These are phyloP conservation scores for Neelides sp. DNA, from an alignment of 1,140 invertebrate species.

Conservation along the genomic window DNA sequence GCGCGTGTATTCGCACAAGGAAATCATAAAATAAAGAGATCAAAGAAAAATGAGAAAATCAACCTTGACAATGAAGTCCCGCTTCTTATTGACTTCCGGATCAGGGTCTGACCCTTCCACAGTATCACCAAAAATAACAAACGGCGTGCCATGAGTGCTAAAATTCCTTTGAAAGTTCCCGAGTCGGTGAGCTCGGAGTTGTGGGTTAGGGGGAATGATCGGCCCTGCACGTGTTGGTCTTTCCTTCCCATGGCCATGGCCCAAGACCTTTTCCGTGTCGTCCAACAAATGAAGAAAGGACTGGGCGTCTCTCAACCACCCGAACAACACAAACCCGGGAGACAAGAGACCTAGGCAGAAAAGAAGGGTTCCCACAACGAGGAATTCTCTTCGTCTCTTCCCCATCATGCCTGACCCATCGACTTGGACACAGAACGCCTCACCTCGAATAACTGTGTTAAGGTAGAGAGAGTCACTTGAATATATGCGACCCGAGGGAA, in stretches of 20 bases:
- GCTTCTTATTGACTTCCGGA: constrained; percentile 1
- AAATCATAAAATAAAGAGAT: no score
- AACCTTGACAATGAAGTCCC: constrained; percentile 23
- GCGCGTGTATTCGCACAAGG: no score
- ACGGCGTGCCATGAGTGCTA: no score
- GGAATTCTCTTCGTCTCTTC: background rate
- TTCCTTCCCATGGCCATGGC: background rate
- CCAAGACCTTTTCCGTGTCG: background rate
- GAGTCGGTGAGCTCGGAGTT: no score
- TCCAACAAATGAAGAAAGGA: constrained; percentile 4
- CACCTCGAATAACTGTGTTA: background rate
- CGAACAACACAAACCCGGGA: constrained; percentile 17
- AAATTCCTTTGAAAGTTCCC: no score
- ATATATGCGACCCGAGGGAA: background rate
- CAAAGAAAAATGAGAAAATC: background rate
- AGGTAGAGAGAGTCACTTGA: background rate
- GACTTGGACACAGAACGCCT: background rate
- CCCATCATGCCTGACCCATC: no score
- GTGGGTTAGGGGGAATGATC: no score
- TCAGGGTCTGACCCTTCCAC: constrained; percentile 2
- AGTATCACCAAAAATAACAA: constrained; percentile 7
- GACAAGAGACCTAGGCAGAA: constrained; percentile 12
- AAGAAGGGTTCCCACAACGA: constrained; percentile 3
- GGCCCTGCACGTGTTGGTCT: no score
- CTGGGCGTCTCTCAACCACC: constrained; percentile 13